Base-by-base conservation (phyloP, 1,140 invertebrate genomes). In the Homalodisca vitripennis region DNA sequence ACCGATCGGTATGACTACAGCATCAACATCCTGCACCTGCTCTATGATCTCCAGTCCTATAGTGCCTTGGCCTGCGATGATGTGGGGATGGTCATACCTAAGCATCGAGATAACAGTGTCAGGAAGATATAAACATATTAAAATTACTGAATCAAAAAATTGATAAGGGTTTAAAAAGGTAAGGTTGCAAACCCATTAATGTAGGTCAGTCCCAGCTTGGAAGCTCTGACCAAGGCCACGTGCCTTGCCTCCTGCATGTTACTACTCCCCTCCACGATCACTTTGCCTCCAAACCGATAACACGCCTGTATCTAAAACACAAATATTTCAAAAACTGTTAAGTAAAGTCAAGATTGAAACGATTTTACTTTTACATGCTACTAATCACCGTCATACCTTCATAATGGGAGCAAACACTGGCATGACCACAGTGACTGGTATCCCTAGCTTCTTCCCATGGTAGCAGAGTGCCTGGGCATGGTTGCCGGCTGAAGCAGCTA, bases 351-450 rank as follows among this genome's bases (percentile, higher is more conserved):
- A n/a, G n/a, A n/a, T n/a, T n/a, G n/a, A n/a, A n/a, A n/a, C n/a
- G n/a, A n/a, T 41, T 41, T 17, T 41, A 41, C 17, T 41, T 41
- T 17, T 17, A 41, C 6, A 10, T 41, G 34, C 34, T 17, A 41
- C 34, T 41, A 41, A 41, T 17, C 17, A 10, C 34, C 34, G 17
- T 41, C 34, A 41, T 51, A 98, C 90, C 81, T 98, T 98, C 93
- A 97, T 97, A 48, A 98, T 92, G 0, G 93, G 92, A 0, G 93
- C 93, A 1, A 92, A 85, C 14, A 89, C 87, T 0, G 95, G 95
- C 95, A 98, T 98, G 0, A 98, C 92, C 1, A 98, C 95, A 0
- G 93, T 96, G 0, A 95, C 90, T 0, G 92, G 89, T 53, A 98
- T 90, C 3, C 85, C 84, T 0, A 98, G 82, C 68, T 87, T 83